Evolutionary conservation across 2,888 invertebrate species (phyloP).

Genomic region (Brachylomia viminalis): DNA sequence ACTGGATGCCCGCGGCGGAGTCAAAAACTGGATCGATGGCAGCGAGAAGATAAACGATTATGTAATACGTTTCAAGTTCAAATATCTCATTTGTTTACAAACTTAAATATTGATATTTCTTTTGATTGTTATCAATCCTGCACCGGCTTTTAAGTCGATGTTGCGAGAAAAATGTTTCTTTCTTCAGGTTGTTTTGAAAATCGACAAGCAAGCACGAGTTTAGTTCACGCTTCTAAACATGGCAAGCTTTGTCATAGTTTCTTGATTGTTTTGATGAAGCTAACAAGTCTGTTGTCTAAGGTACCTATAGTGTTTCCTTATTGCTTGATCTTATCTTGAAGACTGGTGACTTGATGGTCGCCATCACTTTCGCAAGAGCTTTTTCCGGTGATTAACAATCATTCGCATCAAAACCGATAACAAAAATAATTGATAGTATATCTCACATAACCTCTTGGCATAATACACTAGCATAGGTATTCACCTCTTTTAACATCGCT

Average conservation of each 20-base stretch:
- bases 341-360: not conserved
- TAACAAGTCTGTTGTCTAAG: not conserved
- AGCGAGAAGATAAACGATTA: slow-evolving; percentile 41
- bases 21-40: slow-evolving; percentile 65
- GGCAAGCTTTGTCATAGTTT: not conserved
- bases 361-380: not conserved
- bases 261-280: not conserved
- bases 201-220: not conserved
- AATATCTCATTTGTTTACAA: slow-evolving; percentile 51
- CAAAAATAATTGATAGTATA: not conserved
- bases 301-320: not conserved
- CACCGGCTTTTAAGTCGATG: not conserved
- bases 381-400: not conserved
- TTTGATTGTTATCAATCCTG: not conserved
- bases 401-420: not conserved
- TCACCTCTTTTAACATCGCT: not conserved
- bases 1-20: slow-evolving; percentile 65
- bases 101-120: slow-evolving; percentile 17
- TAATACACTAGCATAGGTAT: too few relatives aligned
- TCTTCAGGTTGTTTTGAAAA: not conserved
- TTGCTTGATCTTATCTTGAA: not conserved
- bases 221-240: not conserved
- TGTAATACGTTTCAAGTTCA: slow-evolving; percentile 65
- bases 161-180: not conserved
- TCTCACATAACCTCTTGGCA: not conserved